Evolutionary conservation across 2,888 invertebrate species (phyloP), one percentile per base, ranked within the genome.

Genomic region (Trachelus tabidus): DNA sequence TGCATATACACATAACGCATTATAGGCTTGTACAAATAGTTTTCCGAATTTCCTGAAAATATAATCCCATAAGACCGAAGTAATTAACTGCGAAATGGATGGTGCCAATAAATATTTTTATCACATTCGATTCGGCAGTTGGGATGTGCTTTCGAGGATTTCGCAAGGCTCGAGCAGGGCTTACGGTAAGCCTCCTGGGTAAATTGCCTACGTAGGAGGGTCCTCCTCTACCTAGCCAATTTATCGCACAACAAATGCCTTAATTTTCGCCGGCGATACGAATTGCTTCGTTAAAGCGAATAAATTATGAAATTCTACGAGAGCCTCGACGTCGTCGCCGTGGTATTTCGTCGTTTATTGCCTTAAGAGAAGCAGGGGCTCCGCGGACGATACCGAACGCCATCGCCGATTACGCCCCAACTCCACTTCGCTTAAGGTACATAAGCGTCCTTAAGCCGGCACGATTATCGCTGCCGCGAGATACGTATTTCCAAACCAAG

Each of bases 221-320:
- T 40, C 37, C 56, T 74, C 68, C 73, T 40, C 68, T 11, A 40
- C 75, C 31, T 33, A 69, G 56, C 56, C 77, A 75, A 77, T 75
- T 77, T 77, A 77, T 77, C 75, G 77, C 74, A 30, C 71, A 77
- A 77, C 77, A 77, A 77, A 77, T 75, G 77, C 77, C 75, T 77
- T 77, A 69, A 75, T 77, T 75, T 75, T 75, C 37, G 73, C 40
- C 71, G 71, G 69, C 56, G 68, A 79, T 79, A 75, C 75, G 77
- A 79, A 77, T 77, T 77, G 74, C 75, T 77, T 75, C 79, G 75
- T 77, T 77, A 68, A 77, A 68, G 68, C 77, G 74, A 77, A 77
- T 77, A 74, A 74, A 77, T 73, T 73, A 73, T 77, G 77, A 73
- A 74, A 68, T 68, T 56, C 56, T 56, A 56, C 56, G 9, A 56